These are phyloP conservation scores for Platanista minor DNA, from an alignment of 2,113 vertebrate species.

Conservation along the genomic window DNA sequence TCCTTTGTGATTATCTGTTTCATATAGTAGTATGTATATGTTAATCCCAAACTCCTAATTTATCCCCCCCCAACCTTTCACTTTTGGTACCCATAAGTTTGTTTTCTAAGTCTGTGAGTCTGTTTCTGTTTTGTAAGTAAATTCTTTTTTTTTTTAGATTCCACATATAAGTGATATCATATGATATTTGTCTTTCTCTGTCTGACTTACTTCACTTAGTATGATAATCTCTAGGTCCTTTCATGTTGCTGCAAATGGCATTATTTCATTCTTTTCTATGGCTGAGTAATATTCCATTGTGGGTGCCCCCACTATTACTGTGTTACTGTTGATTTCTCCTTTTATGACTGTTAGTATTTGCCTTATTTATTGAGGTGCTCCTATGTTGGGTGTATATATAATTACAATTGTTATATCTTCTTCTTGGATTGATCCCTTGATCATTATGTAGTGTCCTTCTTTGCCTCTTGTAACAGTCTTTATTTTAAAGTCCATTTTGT, in stretches of 20 bases:
- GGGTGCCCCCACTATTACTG: neutral
- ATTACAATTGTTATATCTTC: neutral
- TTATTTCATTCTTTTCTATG: neutral
- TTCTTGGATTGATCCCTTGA: neutral
- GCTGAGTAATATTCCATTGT: neutral
- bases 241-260: neutral
- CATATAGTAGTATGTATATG: too few species aligned
- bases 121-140: neutral
- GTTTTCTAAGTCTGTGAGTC: neutral
- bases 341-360: neutral
- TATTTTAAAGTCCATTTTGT: neutral
- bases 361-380: neutral
- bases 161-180: neutral
- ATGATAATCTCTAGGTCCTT: neutral
- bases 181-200: neutral
- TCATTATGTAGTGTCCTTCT: neutral
- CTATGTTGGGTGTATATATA: neutral
- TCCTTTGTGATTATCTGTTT: neutral
- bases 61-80: neutral
- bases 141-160: neutral
- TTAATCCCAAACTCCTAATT: neutral
- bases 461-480: neutral
- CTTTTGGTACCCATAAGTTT: neutral
- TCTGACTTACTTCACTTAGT: neutral
- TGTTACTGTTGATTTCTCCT: neutral